Evolutionary conservation across 2,888 invertebrate species (phyloP).

Genomic region (Catocala nupta): DNA sequence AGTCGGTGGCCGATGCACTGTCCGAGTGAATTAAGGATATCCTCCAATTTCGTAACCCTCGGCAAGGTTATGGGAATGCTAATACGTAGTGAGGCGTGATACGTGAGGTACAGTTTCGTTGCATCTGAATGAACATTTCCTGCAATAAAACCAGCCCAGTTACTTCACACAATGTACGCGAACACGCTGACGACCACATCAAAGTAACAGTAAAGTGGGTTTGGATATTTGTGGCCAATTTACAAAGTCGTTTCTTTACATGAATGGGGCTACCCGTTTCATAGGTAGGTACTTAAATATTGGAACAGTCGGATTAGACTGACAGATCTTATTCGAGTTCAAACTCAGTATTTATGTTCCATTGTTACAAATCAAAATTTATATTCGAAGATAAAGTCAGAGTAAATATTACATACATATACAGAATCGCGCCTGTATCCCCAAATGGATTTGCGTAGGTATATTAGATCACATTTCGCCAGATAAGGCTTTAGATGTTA

Average conservation of each 20-base stretch:
- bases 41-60: constrained; percentile 48
- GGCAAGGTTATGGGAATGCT: constrained; percentile 59
- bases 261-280: background rate
- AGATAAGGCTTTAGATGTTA: too few species aligned
- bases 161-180: constrained; percentile 15
- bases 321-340: too few species aligned
- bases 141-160: constrained; percentile 14
- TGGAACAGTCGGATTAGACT: too few species aligned
- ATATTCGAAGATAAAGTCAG: too few species aligned
- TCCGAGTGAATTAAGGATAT: constrained; percentile 57
- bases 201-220: constrained; percentile 11
- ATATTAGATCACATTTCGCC: too few species aligned
- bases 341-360: too few species aligned
- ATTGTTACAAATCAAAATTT: too few species aligned
- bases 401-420: too few species aligned
- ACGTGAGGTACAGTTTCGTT: constrained; percentile 17
- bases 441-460: too few species aligned
- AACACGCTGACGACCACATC: constrained; percentile 6
- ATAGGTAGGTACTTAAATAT: background rate
- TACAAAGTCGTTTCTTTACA: constrained; percentile 4
- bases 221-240: constrained; percentile 10
- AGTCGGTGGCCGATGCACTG: constrained; percentile 41
- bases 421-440: too few species aligned
- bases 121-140: constrained; percentile 21
- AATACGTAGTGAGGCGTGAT: constrained; percentile 36